phyloP scores from a whole-genome alignment of 2,113 vertebrate species.

The Alligator sinensis region DNA sequence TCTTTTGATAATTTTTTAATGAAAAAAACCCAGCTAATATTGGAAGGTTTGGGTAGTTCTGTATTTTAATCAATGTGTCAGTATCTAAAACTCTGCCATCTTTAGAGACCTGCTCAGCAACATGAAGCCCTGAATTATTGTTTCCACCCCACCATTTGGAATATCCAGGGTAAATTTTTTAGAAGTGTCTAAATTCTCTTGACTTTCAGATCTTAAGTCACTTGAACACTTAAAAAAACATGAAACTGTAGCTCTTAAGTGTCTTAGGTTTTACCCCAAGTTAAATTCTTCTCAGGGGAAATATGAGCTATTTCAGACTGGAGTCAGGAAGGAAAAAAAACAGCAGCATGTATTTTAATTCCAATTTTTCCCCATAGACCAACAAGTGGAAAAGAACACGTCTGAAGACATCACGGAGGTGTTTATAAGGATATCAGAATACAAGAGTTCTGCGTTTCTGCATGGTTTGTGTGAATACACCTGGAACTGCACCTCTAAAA shows the following conservation, averaged over 20 bases:
- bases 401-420: conserved; percentile 33
- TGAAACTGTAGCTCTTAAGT: not conserved
- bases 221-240: not conserved
- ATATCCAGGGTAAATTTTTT: not conserved
- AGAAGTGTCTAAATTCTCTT: not conserved
- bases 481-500: conserved; percentile 53
- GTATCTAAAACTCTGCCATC: accelerated
- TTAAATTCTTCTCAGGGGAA: not conserved
- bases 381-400: conserved; percentile 26
- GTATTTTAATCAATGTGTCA: not conserved
- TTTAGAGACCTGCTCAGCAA: not conserved
- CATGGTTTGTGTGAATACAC: conserved; percentile 7
- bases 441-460: conserved; percentile 41
- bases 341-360: conserved; percentile 28
- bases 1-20: not conserved
- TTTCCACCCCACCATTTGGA: accelerated
- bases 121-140: not conserved
- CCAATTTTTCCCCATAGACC: conserved; percentile 62
- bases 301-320: conserved; percentile 41
- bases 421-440: conserved; percentile 65
- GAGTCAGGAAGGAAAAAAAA: conserved; percentile 15
- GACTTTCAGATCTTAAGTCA: not conserved
- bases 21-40: not conserved
- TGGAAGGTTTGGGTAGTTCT: not conserved
- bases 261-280: not conserved